Evolutionary conservation across 2,113 vertebrate genomes (phyloP).

Genomic region (Taxidea taxus): DNA sequence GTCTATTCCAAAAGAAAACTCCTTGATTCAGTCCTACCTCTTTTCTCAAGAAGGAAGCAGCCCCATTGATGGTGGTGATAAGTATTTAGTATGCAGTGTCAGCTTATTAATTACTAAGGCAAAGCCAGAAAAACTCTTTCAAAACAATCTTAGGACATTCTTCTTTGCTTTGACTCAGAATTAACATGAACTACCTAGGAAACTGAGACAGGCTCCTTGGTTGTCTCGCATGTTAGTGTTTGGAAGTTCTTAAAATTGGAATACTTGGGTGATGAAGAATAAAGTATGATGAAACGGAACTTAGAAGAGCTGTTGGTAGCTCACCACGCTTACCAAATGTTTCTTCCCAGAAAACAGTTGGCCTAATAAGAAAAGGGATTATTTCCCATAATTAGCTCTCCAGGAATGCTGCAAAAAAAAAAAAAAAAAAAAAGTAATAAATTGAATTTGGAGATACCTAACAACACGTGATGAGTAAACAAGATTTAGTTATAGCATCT

Average conservation of each 20-base stretch:
- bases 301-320: constrained; percentile 73
- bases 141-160: constrained; percentile 66
- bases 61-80: constrained; percentile 63
- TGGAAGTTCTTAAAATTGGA: constrained; percentile 67
- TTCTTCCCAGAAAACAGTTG: constrained; percentile 70
- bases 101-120: constrained; percentile 82
- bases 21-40: constrained; percentile 41
- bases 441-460: constrained; percentile 69
- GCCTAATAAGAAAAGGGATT: constrained; percentile 47
- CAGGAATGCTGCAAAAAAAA: constrained; percentile 45
- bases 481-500: constrained; percentile 58
- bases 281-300: constrained; percentile 76
- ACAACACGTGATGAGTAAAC: constrained; percentile 55
- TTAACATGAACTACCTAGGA: constrained; percentile 69
- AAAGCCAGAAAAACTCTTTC: constrained; percentile 74
- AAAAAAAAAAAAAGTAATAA: neutral
- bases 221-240: constrained; percentile 70
- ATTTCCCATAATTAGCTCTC: constrained; percentile 51
- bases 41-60: constrained; percentile 62
- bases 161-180: constrained; percentile 77
- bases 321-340: constrained; percentile 67
- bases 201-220: constrained; percentile 52
- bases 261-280: constrained; percentile 66
- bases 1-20: constrained; percentile 57
- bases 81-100: constrained; percentile 77